Conservation (phyloP, 2,113 vertebrate genomes). For the Clupea harengus region DNA sequence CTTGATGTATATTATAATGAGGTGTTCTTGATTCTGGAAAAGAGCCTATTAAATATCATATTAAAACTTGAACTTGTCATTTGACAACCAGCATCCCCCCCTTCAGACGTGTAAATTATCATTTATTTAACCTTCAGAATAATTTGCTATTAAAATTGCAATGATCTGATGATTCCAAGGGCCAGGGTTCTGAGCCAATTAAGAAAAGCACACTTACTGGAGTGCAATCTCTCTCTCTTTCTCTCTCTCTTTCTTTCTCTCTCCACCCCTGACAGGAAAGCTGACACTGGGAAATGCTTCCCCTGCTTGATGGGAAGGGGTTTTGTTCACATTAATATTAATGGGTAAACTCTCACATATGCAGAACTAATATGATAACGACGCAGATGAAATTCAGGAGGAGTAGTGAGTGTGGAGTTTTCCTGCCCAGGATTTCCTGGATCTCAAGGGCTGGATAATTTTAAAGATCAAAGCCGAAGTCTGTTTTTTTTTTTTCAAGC, state of each 20-base stretch:
- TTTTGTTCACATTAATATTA: conserved; percentile 38
- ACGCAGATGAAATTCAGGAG: conserved; percentile 32
- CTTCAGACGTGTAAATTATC: not conserved
- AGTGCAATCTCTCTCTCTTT: not conserved
- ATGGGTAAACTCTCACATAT: conserved; percentile 12
- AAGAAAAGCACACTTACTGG: not conserved
- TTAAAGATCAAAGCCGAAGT: not conserved
- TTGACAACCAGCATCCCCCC: not conserved
- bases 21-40: not conserved
- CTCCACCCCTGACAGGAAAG: conserved; percentile 23
- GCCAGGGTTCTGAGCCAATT: not conserved
- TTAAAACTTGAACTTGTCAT: not conserved
- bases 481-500: conserved; percentile 27
- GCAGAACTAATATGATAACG: conserved; percentile 28
- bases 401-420: not conserved
- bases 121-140: not conserved
- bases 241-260: not conserved
- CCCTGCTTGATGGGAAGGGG: conserved; percentile 25
- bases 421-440: not conserved
- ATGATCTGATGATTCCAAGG: not conserved
- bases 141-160: not conserved
- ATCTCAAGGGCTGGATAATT: not conserved
- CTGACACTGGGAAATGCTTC: conserved; percentile 49
- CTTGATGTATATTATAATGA: not conserved
- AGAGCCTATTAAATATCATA: not conserved